Percentiles rank a stretch among this genome's conserved stretches.
These are phyloP conservation scores for Adelphocoris suturalis DNA, from an alignment of 2,888 invertebrate genomes.

Conservation along the genomic window DNA sequence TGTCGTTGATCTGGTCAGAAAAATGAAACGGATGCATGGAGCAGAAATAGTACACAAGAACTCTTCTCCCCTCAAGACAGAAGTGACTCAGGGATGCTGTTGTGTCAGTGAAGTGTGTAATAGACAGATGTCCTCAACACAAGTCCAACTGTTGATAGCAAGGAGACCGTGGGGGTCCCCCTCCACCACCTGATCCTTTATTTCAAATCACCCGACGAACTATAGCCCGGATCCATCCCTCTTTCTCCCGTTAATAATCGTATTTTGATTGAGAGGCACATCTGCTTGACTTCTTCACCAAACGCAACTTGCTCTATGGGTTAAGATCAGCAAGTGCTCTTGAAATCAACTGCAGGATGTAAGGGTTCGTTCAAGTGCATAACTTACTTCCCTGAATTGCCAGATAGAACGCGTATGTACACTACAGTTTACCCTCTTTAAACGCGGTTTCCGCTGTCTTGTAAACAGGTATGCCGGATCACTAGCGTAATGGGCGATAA, in stretches of 20 bases:
- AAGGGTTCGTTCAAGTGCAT: neutral
- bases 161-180: slow-evolving; percentile 28
- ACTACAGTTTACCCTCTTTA: neutral
- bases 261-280: slow-evolving; percentile 48
- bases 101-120: slow-evolving; percentile 43
- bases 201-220: slow-evolving; percentile 27
- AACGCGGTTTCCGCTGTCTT: too few species aligned
- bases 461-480: too few species aligned
- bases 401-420: neutral
- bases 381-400: neutral
- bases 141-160: slow-evolving; percentile 41
- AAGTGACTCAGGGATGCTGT: slow-evolving; percentile 23
- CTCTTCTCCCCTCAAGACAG: neutral
- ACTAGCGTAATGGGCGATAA: too few species aligned
- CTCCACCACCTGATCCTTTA: slow-evolving; percentile 29
- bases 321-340: neutral
- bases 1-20: too few species aligned
- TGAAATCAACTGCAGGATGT: neutral
- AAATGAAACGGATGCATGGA: too few species aligned
- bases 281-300: slow-evolving; percentile 51
- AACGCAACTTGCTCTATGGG: neutral
- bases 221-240: slow-evolving; percentile 17
- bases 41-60: neutral
- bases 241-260: slow-evolving; percentile 24
- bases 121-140: slow-evolving; percentile 45